Conservation (phyloP, 2,797 vertebrate species). For the Acipenser oxyrinchus region DNA sequence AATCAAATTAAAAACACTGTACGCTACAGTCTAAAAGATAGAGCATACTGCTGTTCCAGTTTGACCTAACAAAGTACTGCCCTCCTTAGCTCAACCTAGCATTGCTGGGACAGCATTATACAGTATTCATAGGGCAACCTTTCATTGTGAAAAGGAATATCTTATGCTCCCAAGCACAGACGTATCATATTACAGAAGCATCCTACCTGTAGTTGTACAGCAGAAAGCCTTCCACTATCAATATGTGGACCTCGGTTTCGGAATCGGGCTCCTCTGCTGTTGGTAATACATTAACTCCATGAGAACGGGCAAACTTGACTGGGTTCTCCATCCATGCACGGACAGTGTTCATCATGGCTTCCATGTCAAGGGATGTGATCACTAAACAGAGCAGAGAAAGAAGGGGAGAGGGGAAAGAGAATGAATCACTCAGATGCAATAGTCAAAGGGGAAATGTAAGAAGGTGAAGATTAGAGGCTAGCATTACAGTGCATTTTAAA, state of each 20-base stretch:
- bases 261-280: constrained; percentile 37
- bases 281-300: constrained; percentile 62
- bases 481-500: neutral
- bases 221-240: constrained; percentile 89
- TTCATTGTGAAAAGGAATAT: no score
- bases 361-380: constrained; percentile 86
- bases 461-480: constrained; percentile 3
- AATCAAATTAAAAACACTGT: no score
- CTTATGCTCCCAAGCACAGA: no score
- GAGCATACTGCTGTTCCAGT: no score
- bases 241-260: constrained; percentile 65
- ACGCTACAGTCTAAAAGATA: no score
- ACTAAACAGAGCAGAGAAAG: constrained; percentile 51
- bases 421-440: constrained; percentile 9
- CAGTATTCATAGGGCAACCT: no score
- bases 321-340: constrained; percentile 80
- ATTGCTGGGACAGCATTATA: no score
- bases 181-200: no score
- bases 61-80: no score
- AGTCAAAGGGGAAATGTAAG: constrained; percentile 1
- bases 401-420: constrained; percentile 8
- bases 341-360: constrained; percentile 84
- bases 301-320: constrained; percentile 82
- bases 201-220: constrained; percentile 83
- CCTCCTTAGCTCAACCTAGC: no score